A percentile compares a stretch with the other conserved stretches of the same genome.
These are phyloP conservation scores for Microtus pennsylvanicus DNA, from an alignment of 2,113 vertebrate species.

Conservation along the genomic window DNA sequence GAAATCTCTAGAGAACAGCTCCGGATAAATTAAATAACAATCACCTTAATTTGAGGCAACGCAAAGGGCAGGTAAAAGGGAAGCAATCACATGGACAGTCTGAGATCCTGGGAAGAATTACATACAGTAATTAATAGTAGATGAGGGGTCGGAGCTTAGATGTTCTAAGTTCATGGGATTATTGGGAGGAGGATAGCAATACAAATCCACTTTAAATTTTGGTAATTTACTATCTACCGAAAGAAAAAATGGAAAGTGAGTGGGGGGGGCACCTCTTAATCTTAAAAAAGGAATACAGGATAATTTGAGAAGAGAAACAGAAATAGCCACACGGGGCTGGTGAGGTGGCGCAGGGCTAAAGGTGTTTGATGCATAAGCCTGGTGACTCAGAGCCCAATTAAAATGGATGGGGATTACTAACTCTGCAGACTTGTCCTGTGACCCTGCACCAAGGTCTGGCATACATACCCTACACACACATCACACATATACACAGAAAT, in stretches of 20 bases:
- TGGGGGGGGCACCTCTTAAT: background rate
- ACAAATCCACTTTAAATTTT: background rate
- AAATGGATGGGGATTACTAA: background rate
- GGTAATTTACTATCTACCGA: background rate
- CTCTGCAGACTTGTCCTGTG: too few relatives aligned
- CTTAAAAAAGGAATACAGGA: background rate
- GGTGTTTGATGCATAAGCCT: background rate
- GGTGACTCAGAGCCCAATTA: background rate
- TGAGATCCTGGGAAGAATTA: background rate
- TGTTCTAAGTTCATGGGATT: constrained; percentile 4
- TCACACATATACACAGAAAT: background rate
- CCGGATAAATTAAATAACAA: background rate
- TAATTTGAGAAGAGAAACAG: background rate
- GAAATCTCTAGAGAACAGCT: background rate
- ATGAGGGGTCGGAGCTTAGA: background rate
- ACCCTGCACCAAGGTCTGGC: background rate
- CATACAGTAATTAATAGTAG: background rate
- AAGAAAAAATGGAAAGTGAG: background rate
- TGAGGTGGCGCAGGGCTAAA: background rate
- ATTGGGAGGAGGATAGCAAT: background rate
- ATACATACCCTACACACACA: background rate
- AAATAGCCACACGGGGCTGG: background rate
- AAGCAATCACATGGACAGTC: background rate
- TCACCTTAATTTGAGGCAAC: background rate
- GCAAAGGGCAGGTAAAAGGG: background rate